These are phyloP conservation scores for Hydropotes inermis DNA, from an alignment of 2,113 vertebrate genomes.

Conservation along the genomic window DNA sequence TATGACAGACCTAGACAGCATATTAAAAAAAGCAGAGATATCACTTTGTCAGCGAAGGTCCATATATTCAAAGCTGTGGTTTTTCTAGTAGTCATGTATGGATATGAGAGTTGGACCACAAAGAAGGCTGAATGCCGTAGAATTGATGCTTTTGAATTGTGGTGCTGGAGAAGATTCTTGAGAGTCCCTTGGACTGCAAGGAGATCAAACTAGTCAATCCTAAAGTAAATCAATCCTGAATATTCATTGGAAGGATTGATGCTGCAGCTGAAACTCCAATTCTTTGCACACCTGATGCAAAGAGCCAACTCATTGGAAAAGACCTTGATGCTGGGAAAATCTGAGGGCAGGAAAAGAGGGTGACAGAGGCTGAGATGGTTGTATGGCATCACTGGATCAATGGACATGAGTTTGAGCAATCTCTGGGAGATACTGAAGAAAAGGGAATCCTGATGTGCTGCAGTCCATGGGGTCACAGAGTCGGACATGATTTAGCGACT, in stretches of 20 bases:
- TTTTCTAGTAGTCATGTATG: not conserved
- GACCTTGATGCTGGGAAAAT: not conserved
- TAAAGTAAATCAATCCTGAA: not conserved
- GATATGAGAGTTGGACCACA: not conserved
- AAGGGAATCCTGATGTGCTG: not conserved
- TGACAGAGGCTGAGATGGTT: not conserved
- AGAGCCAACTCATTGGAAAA: not conserved
- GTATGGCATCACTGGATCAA: not conserved
- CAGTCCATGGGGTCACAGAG: not conserved
- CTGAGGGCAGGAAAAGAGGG: not conserved
- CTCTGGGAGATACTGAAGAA: not conserved
- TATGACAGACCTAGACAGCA: not conserved
- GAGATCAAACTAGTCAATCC: not conserved
- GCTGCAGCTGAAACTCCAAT: not conserved
- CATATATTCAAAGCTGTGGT: not conserved
- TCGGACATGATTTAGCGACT: not conserved
- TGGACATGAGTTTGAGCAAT: not conserved
- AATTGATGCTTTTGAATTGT: not conserved
- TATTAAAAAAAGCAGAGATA: not conserved
- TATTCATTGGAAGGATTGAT: not conserved
- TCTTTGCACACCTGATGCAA: not conserved
- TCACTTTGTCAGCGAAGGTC: not conserved
- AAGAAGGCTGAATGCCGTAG: not conserved
- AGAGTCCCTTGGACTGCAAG: not conserved
- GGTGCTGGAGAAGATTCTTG: not conserved